A percentile compares a stretch with the other conserved stretches of the same genome.
These are phyloP conservation scores for Leucophenga varia DNA, from an alignment of 1,140 invertebrate species.

Conservation along the genomic window DNA sequence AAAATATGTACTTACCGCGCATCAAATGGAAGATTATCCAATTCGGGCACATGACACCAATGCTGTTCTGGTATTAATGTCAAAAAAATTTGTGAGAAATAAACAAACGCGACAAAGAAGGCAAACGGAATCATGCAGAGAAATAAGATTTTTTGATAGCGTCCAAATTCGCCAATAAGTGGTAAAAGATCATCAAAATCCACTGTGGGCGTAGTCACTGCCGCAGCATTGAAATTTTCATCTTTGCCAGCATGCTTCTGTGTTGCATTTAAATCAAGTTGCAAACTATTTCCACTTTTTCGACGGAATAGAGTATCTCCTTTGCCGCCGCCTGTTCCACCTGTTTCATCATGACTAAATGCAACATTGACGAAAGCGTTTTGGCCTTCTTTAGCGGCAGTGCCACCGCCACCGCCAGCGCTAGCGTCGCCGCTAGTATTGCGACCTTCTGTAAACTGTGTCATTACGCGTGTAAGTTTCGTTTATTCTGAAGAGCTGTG, in stretches of 20 bases:
- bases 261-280: constrained; percentile 26
- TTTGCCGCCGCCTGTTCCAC: constrained; percentile 18
- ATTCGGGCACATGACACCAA: constrained; percentile 75
- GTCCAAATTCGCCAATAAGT: constrained; percentile 83
- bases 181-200: constrained; percentile 85
- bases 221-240: background rate
- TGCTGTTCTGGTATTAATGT: constrained; percentile 75
- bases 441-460: too few relatives aligned
- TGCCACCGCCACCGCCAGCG: too few relatives aligned
- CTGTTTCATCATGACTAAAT: constrained; percentile 35
- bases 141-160: constrained; percentile 84
- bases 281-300: constrained; percentile 41
- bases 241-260: constrained; percentile 20
- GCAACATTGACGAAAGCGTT: constrained; percentile 42
- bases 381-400: constrained; percentile 37
- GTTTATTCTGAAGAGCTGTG: too few relatives aligned
- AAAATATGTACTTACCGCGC: constrained; percentile 71
- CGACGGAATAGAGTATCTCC: constrained; percentile 28
- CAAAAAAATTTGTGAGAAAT: constrained; percentile 85
- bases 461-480: too few relatives aligned
- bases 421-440: too few relatives aligned
- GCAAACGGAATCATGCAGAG: constrained; percentile 82
- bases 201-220: constrained; percentile 37
- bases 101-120: constrained; percentile 82
- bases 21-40: constrained; percentile 65